Evolutionary conservation across 2,113 vertebrate species (phyloP), one percentile per base, ranked within the genome.

Genomic region (Epinephelus cyanopodus): DNA sequence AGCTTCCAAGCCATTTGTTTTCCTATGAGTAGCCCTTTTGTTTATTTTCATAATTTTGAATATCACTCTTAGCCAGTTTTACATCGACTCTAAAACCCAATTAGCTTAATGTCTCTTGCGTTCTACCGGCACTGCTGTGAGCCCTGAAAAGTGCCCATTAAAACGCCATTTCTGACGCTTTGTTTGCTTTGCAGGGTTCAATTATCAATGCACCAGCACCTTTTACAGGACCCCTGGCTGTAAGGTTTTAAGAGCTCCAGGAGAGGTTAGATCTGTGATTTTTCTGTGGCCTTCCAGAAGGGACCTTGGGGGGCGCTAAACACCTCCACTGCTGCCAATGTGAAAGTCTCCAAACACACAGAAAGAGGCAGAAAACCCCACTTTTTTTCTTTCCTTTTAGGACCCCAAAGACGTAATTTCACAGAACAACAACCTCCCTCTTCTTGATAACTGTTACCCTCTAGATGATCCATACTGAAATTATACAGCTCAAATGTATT

Each of bases 161-260:
- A 92, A 87, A 87, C 39, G 29, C 80, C 33, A 48, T 81, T 87
- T 77, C 85, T 86, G 83, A 90, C 71, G 64, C 78, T 82, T 66
- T 88, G 86, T 95, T 95, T 94, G 88, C 92, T 95, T 92, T 90
- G 90, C 85, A 39, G 83, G 77, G 65, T 89, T 94, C 92, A 93
- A 93, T 95, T 95, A 95, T 92, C 91, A 94, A 90, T 90, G 92
- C 74, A 82, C 83, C 87, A 90, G 85, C 92, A 94, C 93, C 90
- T 93, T 93, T 95, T 93, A 93, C 87, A 72, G 85, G 85, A 92
- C 85, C 79, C 82, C 75, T 56, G 91, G 78, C 92, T 89, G 86
- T 47, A 87, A 56, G 76, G 64, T 80, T 82, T 94, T 90, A 93
- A 87, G 88, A 92, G 92, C 89, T 93, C 86, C 84, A 82, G 48